Conservation (phyloP, 2,888 invertebrate genomes). For the Globia sparganii region DNA sequence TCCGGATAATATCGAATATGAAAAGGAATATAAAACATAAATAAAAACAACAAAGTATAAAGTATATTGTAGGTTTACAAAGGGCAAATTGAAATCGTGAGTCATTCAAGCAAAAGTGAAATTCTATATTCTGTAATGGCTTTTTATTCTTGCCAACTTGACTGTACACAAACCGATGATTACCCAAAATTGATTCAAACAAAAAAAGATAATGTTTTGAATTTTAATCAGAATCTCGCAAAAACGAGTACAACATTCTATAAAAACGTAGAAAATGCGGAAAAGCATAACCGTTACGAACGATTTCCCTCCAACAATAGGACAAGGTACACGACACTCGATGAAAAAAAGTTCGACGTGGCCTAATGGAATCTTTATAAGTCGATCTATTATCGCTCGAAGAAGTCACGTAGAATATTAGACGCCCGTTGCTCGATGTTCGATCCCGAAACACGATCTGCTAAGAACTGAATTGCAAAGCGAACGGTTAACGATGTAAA, state of each 20-base stretch:
- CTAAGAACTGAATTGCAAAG: slow-evolving; percentile 76
- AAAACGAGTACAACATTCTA: slow-evolving; percentile 65
- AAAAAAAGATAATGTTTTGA: slow-evolving; percentile 56
- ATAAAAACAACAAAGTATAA: not conserved
- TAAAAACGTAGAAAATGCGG: slow-evolving; percentile 78
- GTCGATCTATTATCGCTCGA: slow-evolving; percentile 77
- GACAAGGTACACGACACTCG: slow-evolving; percentile 71
- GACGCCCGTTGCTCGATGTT: slow-evolving; percentile 74
- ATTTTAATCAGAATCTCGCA: slow-evolving; percentile 57
- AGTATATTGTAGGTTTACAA: not conserved
- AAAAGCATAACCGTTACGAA: slow-evolving; percentile 84
- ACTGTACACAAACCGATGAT: slow-evolving; percentile 26
- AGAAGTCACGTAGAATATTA: slow-evolving; percentile 89
- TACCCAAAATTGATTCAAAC: slow-evolving; percentile 31
- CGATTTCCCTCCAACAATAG: slow-evolving; percentile 84
- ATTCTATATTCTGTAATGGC: slow-evolving; percentile 13
- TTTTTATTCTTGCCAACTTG: slow-evolving; percentile 39
- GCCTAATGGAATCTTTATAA: slow-evolving; percentile 83
- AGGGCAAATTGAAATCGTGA: slow-evolving; percentile 44
- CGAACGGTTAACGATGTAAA: slow-evolving; percentile 78
- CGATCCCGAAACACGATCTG: slow-evolving; percentile 74
- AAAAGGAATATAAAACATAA: not conserved
- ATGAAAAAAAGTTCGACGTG: slow-evolving; percentile 72
- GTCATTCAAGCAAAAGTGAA: slow-evolving; percentile 33
- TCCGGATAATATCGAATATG: not conserved